A percentile compares a stretch with the other conserved stretches of the same genome.
phyloP scores from a whole-genome alignment of 2,888 invertebrate species.

The Danaus chrysippus region DNA sequence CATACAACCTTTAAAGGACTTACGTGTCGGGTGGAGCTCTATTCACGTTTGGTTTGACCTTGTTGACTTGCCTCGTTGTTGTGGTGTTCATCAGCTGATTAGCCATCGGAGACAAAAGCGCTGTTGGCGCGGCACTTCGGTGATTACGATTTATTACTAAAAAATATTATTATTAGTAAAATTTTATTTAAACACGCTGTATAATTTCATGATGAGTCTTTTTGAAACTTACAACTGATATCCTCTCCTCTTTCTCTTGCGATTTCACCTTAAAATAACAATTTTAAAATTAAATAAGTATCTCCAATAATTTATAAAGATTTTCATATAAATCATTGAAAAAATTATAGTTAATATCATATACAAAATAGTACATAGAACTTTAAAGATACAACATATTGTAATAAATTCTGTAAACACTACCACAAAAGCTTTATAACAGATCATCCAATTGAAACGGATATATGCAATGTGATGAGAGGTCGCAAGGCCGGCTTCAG shows the following conservation, averaged over 20 bases:
- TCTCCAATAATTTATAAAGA: neutral
- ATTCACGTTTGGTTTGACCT: constrained; percentile 92
- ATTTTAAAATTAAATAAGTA: constrained; percentile 20
- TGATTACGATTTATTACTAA: constrained; percentile 90
- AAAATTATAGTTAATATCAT: neutral
- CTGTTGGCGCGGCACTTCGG: constrained; percentile 84
- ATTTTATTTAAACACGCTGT: neutral
- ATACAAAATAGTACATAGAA: neutral
- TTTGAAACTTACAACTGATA: constrained; percentile 83
- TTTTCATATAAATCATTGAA: neutral
- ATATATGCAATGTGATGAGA: constrained; percentile 64
- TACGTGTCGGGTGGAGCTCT: constrained; percentile 86
- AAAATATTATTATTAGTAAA: constrained; percentile 12
- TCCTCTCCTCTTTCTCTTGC: constrained; percentile 87
- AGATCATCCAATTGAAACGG: constrained; percentile 59
- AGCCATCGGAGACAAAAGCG: constrained; percentile 82
- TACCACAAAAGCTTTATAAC: constrained; percentile 65
- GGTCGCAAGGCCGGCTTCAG: constrained; percentile 59
- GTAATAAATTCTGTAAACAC: constrained; percentile 38
- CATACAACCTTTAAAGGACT: constrained; percentile 42
- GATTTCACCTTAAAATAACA: constrained; percentile 83
- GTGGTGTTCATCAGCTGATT: constrained; percentile 86
- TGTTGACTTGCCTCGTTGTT: constrained; percentile 90
- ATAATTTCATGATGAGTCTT: neutral
- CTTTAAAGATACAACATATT: constrained; percentile 1